Evolutionary conservation across 2,888 invertebrate species (phyloP).

Genomic region (Mongoloraphidia duomilia): DNA sequence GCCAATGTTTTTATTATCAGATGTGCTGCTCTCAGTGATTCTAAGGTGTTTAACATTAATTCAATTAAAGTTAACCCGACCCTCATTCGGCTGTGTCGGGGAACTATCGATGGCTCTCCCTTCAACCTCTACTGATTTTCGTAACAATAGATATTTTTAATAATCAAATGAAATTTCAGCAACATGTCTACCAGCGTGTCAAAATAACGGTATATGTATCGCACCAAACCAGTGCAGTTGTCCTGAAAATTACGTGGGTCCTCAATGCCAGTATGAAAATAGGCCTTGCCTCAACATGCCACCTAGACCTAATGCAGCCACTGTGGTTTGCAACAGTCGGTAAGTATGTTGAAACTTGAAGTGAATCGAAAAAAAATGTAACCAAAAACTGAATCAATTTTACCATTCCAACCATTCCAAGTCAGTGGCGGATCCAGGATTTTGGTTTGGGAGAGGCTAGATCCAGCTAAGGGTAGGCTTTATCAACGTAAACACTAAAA

Average conservation of each 20-base stretch:
- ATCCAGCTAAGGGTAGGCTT: no score
- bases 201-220: slow-evolving; percentile 69
- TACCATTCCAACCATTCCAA: no score
- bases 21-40: no score
- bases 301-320: slow-evolving; percentile 48
- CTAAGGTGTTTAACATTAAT: no score
- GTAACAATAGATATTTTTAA: slow-evolving; percentile 7
- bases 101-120: no score
- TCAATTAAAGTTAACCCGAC: no score
- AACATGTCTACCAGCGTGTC: slow-evolving; percentile 57
- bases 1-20: no score
- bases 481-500: no score
- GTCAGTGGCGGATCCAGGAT: no score
- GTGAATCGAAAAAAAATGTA: slow-evolving; percentile 2
- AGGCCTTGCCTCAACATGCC: slow-evolving; percentile 55
- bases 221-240: slow-evolving; percentile 64
- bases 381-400: not conserved
- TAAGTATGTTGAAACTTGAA: slow-evolving; percentile 29
- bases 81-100: no score
- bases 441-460: no score
- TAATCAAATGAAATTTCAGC: slow-evolving; percentile 35
- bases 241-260: slow-evolving; percentile 53
- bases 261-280: slow-evolving; percentile 58
- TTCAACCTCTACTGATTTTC: slow-evolving; percentile 4
- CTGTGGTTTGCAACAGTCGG: slow-evolving; percentile 46